phyloP scores from a whole-genome alignment of 1,140 invertebrate genomes.

The Drosophila baimaii region DNA sequence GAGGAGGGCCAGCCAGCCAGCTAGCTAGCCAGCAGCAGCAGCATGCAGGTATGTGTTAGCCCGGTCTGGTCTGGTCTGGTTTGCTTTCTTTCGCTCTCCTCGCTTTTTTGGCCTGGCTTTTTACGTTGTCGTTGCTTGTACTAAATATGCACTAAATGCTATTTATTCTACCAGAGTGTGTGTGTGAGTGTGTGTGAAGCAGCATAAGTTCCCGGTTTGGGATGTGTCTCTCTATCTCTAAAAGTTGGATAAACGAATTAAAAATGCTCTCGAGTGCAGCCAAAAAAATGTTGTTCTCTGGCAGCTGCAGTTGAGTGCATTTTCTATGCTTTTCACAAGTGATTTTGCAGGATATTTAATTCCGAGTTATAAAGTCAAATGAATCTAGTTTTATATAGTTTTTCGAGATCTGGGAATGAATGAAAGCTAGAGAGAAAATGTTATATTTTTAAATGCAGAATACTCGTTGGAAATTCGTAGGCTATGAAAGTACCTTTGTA shows the following conservation, averaged over 20 bases:
- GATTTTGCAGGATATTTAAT: slow-evolving; percentile 1
- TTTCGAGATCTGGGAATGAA: background rate
- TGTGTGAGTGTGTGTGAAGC: slow-evolving; percentile 26
- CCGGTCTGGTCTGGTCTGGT: slow-evolving; percentile 39
- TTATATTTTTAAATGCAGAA: background rate
- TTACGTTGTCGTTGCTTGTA: slow-evolving; percentile 61
- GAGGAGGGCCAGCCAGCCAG: background rate
- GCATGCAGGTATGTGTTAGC: slow-evolving; percentile 59
- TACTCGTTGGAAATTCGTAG: background rate
- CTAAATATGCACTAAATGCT: slow-evolving; percentile 80
- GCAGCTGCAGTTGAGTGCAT: background rate
- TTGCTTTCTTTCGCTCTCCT: slow-evolving; percentile 41
- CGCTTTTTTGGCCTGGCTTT: slow-evolving; percentile 65
- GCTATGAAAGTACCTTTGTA: background rate
- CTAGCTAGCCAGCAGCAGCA: background rate
- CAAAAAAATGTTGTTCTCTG: background rate
- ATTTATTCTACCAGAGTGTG: slow-evolving; percentile 56
- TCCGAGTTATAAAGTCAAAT: background rate
- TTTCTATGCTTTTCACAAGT: background rate
- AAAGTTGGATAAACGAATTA: slow-evolving; percentile 33
- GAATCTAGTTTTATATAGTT: too few species aligned
- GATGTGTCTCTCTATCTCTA: slow-evolving; percentile 10
- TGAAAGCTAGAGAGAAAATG: background rate
- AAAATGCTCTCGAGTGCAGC: slow-evolving; percentile 22
- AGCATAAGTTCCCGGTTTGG: slow-evolving; percentile 22